These are phyloP conservation scores for Aleiodes leptofemur DNA, from an alignment of 2,888 invertebrate genomes.

Conservation along the genomic window DNA sequence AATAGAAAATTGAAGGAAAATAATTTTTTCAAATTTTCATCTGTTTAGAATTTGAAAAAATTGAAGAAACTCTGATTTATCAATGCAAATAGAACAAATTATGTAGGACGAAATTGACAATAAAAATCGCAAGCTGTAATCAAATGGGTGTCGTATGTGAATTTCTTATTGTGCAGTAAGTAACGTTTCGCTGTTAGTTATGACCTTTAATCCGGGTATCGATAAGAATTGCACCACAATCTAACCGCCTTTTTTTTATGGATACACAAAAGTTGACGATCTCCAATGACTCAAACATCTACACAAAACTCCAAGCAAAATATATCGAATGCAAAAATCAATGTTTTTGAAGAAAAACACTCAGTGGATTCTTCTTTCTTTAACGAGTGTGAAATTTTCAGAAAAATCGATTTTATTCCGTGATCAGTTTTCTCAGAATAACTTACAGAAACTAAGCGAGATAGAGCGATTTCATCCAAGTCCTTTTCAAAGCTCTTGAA, in stretches of 20 bases:
- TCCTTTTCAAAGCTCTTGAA: no score
- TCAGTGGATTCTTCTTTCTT: neutral
- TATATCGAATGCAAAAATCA: neutral
- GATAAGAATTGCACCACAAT: constrained; percentile 31
- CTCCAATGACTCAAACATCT: constrained; percentile 15
- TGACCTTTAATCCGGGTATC: constrained; percentile 32
- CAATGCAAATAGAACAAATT: neutral
- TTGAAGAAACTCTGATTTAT: constrained; percentile 1
- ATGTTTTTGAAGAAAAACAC: constrained; percentile 10
- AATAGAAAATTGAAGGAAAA: no score
- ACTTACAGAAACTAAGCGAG: no score
- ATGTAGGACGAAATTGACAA: neutral
- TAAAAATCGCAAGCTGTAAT: neutral
- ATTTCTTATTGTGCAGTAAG: constrained; percentile 14
- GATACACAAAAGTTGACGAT: constrained; percentile 9
- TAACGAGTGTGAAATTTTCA: no score
- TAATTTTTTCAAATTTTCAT: no score
- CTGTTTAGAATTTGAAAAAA: no score
- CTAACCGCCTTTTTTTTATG: constrained; percentile 4
- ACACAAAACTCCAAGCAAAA: constrained; percentile 8
- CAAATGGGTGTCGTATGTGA: constrained; percentile 1
- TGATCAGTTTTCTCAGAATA: no score
- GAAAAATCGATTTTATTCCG: no score
- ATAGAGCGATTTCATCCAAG: no score
- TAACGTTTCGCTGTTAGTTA: neutral